Percentiles rank a stretch among this genome's conserved stretches.
These are phyloP conservation scores for Miltochrista miniata DNA, from an alignment of 2,888 invertebrate species.

Conservation along the genomic window DNA sequence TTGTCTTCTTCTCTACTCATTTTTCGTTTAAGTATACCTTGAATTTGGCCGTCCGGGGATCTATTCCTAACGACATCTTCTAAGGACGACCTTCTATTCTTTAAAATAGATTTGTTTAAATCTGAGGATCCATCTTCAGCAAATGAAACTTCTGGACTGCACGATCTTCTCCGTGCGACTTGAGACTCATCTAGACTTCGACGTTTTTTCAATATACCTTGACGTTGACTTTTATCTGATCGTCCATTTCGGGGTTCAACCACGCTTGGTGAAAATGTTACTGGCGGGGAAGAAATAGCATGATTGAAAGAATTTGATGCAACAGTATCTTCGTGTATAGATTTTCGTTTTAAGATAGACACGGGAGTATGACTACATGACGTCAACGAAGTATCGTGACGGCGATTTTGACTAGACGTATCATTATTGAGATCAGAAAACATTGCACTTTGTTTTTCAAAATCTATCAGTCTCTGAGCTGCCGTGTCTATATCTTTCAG, in stretches of 20 bases:
- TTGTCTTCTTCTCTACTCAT: conserved; percentile 86
- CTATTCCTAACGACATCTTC: conserved; percentile 87
- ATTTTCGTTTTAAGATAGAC: conserved; percentile 88
- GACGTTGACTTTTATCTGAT: conserved; percentile 80
- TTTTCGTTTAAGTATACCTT: conserved; percentile 88
- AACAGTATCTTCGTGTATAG: conserved; percentile 79
- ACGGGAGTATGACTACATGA: conserved; percentile 78
- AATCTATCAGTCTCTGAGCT: conserved; percentile 81
- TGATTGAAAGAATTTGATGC: conserved; percentile 78
- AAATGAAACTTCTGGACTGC: conserved; percentile 87
- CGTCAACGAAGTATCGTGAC: conserved; percentile 66
- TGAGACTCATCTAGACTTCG: conserved; percentile 92
- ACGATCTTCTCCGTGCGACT: conserved; percentile 86
- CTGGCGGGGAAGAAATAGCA: conserved; percentile 86
- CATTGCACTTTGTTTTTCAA: conserved; percentile 82
- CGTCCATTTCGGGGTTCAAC: conserved; percentile 85
- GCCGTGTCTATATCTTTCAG: conserved; percentile 79
- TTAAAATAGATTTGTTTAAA: conserved; percentile 86
- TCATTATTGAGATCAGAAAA: conserved; percentile 82
- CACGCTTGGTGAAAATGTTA: conserved; percentile 91
- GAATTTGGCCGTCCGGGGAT: conserved; percentile 86
- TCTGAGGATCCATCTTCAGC: conserved; percentile 82
- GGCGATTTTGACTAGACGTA: conserved; percentile 80
- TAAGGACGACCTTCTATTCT: conserved; percentile 87
- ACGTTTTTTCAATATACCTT: conserved; percentile 93